Percentiles rank a stretch among this genome's conserved stretches.
phyloP scores from a whole-genome alignment of 2,888 invertebrate genomes.

The Cheilosia scutellata region DNA sequence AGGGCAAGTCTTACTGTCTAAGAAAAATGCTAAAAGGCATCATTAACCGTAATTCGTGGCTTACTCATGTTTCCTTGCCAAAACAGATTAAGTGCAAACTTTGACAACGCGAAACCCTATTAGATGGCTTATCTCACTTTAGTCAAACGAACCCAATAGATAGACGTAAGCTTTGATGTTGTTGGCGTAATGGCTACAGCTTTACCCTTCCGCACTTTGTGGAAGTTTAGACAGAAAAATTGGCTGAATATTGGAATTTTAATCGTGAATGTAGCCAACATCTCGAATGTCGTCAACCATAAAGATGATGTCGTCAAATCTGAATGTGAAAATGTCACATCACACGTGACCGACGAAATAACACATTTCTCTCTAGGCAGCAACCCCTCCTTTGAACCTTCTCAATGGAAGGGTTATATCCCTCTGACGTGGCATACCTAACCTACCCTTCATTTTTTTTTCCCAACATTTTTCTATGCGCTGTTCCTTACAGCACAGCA shows the following conservation, averaged over 20 bases:
- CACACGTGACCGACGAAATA: background rate
- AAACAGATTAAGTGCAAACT: constrained; percentile 39
- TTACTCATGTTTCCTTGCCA: constrained; percentile 27
- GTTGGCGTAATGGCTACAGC: too few relatives aligned
- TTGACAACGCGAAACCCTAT: constrained; percentile 20
- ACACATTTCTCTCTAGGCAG: background rate
- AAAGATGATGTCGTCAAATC: too few relatives aligned
- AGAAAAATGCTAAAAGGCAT: constrained; percentile 1
- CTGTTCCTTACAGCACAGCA: constrained; percentile 22
- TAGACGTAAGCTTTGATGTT: constrained; percentile 32
- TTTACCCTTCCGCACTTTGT: background rate
- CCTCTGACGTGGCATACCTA: constrained; percentile 41
- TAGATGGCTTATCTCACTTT: constrained; percentile 49
- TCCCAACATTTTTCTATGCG: background rate
- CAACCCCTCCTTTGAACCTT: background rate
- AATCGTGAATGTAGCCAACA: too few relatives aligned
- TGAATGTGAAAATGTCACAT: too few relatives aligned
- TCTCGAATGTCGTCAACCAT: too few relatives aligned
- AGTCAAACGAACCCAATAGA: constrained; percentile 46
- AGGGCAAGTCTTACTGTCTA: background rate
- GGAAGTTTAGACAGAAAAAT: background rate
- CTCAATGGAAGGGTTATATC: constrained; percentile 46
- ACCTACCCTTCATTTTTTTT: background rate
- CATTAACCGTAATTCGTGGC: constrained; percentile 37
- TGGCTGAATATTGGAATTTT: background rate